Evolutionary conservation across 2,888 invertebrate genomes (phyloP).

Genomic region (Parapristionchus giblindavisi): DNA sequence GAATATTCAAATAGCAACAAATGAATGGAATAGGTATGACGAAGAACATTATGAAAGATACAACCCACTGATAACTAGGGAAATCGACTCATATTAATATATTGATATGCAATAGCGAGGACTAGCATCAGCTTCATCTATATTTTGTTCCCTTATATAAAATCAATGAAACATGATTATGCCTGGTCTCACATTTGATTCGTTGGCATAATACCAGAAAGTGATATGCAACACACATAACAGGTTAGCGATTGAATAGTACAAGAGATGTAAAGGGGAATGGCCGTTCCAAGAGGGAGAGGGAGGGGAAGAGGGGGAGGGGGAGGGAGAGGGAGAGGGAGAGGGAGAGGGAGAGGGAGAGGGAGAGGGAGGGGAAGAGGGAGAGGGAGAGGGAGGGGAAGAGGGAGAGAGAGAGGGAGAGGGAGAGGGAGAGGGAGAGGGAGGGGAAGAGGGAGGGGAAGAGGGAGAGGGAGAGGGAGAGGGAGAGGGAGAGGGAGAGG

Average conservation of each 20-base stretch:
- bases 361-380: background rate
- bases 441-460: background rate
- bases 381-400: background rate
- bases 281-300: background rate
- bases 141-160: too few relatives aligned
- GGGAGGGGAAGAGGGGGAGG: background rate
- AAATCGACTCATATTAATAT: too few relatives aligned
- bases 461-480: background rate
- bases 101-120: too few relatives aligned
- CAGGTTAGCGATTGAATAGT: background rate
- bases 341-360: background rate
- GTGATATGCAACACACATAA: background rate
- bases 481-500: background rate
- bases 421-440: background rate
- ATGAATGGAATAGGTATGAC: too few relatives aligned
- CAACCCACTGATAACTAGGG: too few relatives aligned
- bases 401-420: background rate
- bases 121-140: too few relatives aligned
- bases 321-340: conserved; percentile 2
- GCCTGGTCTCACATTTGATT: too few relatives aligned
- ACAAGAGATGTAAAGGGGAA: background rate
- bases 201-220: background rate
- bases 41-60: too few relatives aligned
- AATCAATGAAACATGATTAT: too few relatives aligned
- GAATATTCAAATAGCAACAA: too few relatives aligned